A percentile compares a stretch with the other conserved stretches of the same genome.
These are phyloP conservation scores for Drosophila bifasciata DNA, from an alignment of 1,140 invertebrate species.

Conservation along the genomic window DNA sequence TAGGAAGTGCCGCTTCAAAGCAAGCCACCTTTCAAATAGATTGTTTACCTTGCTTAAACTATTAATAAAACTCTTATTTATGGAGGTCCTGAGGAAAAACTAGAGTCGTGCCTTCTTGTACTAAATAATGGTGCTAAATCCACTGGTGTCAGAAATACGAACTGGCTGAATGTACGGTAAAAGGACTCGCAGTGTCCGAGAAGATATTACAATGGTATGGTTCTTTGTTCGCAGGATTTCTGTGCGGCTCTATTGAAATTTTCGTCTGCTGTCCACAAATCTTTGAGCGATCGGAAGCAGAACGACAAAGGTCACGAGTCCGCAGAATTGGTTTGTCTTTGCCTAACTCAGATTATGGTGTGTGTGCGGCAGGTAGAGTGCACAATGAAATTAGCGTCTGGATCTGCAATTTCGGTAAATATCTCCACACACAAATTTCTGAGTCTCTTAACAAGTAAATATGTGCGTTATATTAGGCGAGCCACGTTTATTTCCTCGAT, in stretches of 20 bases:
- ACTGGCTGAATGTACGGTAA: constrained; percentile 59
- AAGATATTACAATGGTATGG: constrained; percentile 12
- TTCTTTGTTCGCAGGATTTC: constrained; percentile 55
- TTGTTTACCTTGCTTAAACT: constrained; percentile 45
- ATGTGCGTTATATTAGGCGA: constrained; percentile 39
- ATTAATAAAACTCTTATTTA: constrained; percentile 11
- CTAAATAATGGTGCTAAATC: constrained; percentile 12
- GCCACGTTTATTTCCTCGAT: constrained; percentile 70
- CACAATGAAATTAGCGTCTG: constrained; percentile 52
- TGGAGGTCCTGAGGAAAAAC: constrained; percentile 49
- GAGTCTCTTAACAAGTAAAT: neutral
- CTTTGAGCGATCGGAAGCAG: constrained; percentile 28
- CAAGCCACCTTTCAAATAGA: constrained; percentile 60
- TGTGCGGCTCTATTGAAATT: constrained; percentile 70
- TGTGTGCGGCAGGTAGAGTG: constrained; percentile 70
- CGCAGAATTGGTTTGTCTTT: constrained; percentile 65
- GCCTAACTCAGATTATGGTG: constrained; percentile 70
- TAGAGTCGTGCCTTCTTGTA: constrained; percentile 45
- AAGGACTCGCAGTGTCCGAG: no score
- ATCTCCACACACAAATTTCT: neutral
- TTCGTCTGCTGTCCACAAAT: constrained; percentile 50
- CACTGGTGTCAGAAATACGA: constrained; percentile 18
- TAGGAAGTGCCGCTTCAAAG: neutral
- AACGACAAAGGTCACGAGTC: constrained; percentile 7
- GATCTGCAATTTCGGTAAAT: constrained; percentile 40